Percentiles rank a stretch among this genome's conserved stretches.
Conservation (phyloP, 2,888 invertebrate genomes). For the Lasius fuliginosus region DNA sequence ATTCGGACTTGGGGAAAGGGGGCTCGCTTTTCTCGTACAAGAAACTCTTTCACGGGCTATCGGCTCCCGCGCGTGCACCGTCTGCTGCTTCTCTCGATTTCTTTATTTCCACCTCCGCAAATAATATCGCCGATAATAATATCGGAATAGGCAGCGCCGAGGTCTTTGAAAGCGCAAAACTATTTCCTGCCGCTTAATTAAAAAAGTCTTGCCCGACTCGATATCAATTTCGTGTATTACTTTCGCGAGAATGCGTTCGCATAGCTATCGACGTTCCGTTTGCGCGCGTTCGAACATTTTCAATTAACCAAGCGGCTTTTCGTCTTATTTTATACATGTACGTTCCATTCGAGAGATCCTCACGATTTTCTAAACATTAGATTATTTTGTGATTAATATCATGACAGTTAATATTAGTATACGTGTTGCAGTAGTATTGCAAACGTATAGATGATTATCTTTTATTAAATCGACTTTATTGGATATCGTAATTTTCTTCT, state of each 20-base stretch:
- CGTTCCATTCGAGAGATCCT: neutral
- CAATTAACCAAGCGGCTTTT: slow-evolving; percentile 32
- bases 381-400: slow-evolving; percentile 14
- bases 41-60: slow-evolving; percentile 40
- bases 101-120: slow-evolving; percentile 36
- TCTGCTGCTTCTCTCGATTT: slow-evolving; percentile 24
- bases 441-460: neutral
- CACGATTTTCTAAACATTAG: neutral
- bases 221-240: slow-evolving; percentile 53
- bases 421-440: neutral
- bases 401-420: neutral
- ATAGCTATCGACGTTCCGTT: slow-evolving; percentile 13
- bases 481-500: neutral
- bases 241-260: slow-evolving; percentile 37
- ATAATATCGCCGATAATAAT: slow-evolving; percentile 34
- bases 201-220: slow-evolving; percentile 42
- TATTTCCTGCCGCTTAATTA: slow-evolving; percentile 52
- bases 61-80: neutral
- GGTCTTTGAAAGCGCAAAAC: slow-evolving; percentile 40
- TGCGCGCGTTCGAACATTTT: slow-evolving; percentile 10
- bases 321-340: neutral
- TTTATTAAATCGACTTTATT: neutral
- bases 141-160: slow-evolving; percentile 13
- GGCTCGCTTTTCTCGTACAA: neutral
- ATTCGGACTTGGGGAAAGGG: neutral